Percentiles rank a stretch among this genome's conserved stretches.
These are phyloP conservation scores for Lasioglossum leucozonium DNA, from an alignment of 2,888 invertebrate genomes.

Conservation along the genomic window DNA sequence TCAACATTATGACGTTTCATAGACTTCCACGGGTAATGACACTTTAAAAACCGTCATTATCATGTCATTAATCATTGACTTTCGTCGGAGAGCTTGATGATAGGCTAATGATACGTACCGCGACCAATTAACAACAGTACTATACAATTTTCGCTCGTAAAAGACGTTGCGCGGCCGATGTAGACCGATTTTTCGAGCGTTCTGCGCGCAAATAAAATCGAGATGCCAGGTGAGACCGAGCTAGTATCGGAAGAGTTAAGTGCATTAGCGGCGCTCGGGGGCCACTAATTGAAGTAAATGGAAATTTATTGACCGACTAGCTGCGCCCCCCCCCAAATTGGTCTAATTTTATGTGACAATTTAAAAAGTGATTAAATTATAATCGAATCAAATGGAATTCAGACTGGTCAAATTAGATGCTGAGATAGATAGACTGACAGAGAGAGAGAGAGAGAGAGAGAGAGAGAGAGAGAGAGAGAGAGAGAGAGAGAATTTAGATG, in stretches of 20 bases:
- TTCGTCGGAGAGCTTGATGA: too few relatives aligned
- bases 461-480: too few relatives aligned
- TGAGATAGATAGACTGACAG: not conserved
- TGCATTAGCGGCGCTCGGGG: not conserved
- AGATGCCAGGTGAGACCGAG: not conserved
- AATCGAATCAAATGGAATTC: not conserved
- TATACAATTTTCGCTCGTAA: not conserved
- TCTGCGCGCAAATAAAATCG: not conserved
- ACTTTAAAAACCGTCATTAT: not conserved
- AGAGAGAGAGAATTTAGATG: not conserved
- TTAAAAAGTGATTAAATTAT: not conserved
- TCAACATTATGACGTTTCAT: not conserved
- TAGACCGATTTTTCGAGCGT: not conserved
- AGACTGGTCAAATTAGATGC: not conserved
- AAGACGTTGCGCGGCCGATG: not conserved
- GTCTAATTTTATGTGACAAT: not conserved
- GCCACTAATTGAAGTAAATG: not conserved
- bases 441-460: too few relatives aligned
- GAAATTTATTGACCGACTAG: not conserved
- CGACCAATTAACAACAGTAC: conserved; percentile 9
- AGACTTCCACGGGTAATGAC: conserved; percentile 3
- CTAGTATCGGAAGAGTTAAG: not conserved
- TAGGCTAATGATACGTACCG: not conserved
- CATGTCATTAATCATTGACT: not conserved
- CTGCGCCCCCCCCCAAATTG: not conserved